These are phyloP conservation scores for Euthynnus affinis DNA, from an alignment of 2,797 vertebrate genomes.

Conservation along the genomic window DNA sequence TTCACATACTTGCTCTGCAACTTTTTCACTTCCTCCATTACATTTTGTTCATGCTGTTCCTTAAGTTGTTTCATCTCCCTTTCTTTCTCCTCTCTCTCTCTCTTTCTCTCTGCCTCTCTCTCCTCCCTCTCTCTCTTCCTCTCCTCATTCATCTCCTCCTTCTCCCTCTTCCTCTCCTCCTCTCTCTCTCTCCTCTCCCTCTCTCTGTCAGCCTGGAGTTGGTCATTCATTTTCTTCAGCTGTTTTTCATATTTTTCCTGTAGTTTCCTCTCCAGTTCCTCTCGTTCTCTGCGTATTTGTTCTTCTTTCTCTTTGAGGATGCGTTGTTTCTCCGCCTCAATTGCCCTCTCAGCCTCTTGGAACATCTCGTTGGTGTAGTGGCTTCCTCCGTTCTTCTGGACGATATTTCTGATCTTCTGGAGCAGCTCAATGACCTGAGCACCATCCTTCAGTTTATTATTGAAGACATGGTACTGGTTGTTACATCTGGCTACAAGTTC, in stretches of 20 bases:
- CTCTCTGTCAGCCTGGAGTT: neutral
- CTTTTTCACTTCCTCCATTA: no score
- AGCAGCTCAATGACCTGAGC: no score
- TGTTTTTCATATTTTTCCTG: neutral
- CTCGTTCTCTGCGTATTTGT: neutral
- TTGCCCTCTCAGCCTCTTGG: neutral
- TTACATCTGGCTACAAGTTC: slow-evolving; percentile 11
- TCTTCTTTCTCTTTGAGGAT: slow-evolving; percentile 32
- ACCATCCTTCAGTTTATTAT: neutral
- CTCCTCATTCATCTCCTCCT: no score
- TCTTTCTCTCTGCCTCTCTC: neutral
- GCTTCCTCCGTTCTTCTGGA: slow-evolving; percentile 30
- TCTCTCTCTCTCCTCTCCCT: neutral
- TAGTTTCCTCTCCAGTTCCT: neutral
- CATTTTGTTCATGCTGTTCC: no score
- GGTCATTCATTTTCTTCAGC: neutral
- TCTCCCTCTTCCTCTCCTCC: neutral
- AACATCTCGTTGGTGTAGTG: slow-evolving; percentile 53
- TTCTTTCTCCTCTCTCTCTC: no score
- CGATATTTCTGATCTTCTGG: neutral
- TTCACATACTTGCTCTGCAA: no score
- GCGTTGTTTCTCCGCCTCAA: slow-evolving; percentile 10
- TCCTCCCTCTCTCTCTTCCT: neutral
- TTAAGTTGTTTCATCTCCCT: no score
- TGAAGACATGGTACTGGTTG: slow-evolving; percentile 36